A percentile compares a stretch with the other conserved stretches of the same genome.
These are phyloP conservation scores for Resseliella maxima DNA, from an alignment of 2,888 invertebrate species.

Conservation along the genomic window DNA sequence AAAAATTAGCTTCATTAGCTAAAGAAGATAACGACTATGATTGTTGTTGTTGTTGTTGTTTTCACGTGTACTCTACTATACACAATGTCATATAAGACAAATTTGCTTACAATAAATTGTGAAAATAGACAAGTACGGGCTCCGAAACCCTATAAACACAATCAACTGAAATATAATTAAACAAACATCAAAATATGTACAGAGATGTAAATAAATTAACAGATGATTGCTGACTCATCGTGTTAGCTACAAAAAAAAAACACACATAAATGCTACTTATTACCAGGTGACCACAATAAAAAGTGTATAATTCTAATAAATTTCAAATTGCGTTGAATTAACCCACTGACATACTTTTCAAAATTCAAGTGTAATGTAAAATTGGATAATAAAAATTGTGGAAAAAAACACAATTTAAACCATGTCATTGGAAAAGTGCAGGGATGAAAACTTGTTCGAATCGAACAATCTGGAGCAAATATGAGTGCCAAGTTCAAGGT, in stretches of 20 bases:
- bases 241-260: too few species aligned
- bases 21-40: background rate
- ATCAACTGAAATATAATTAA: background rate
- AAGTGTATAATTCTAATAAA: background rate
- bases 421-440: background rate
- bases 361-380: background rate
- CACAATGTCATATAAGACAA: too few species aligned
- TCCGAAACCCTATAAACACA: background rate
- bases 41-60: background rate
- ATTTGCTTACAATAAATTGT: too few species aligned
- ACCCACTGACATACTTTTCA: constrained; percentile 21
- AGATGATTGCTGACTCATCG: too few species aligned
- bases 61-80: background rate
- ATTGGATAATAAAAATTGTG: background rate
- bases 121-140: background rate
- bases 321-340: background rate
- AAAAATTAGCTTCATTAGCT: constrained; percentile 43
- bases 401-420: background rate
- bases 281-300: background rate
- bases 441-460: background rate
- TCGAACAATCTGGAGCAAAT: background rate
- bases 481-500: constrained; percentile 50
- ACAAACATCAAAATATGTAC: background rate
- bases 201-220: background rate
- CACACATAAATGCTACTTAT: background rate